phyloP scores from a whole-genome alignment of 2,888 invertebrate species.

The Epinotia bilunana region DNA sequence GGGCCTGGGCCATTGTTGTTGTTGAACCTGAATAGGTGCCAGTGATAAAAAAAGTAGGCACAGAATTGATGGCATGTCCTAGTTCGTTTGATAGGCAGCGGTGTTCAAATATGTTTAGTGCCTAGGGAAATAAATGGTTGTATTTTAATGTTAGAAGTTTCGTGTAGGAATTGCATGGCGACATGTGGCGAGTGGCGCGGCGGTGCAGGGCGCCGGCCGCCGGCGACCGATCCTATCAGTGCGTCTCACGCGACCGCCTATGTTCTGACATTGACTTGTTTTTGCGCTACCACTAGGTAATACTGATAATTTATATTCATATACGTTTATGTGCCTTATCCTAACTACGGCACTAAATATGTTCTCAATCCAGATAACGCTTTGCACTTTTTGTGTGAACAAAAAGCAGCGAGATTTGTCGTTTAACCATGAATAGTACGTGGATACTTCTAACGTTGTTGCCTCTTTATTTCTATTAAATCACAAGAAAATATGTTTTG shows the following conservation, averaged over 20 bases:
- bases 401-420: neutral
- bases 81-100: neutral
- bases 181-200: conserved; percentile 31
- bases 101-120: conserved; percentile 23
- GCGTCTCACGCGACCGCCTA: conserved; percentile 47
- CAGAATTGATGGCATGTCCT: neutral
- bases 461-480: too few relatives aligned
- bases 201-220: conserved; percentile 12
- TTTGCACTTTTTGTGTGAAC: conserved; percentile 1
- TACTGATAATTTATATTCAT: conserved; percentile 58
- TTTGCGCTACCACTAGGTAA: conserved; percentile 57
- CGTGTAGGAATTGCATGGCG: conserved; percentile 53
- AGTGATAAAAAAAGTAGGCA: neutral
- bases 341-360: conserved; percentile 46
- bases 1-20: too few relatives aligned
- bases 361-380: conserved; percentile 41
- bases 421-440: neutral
- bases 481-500: too few relatives aligned
- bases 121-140: conserved; percentile 54
- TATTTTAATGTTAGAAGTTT: conserved; percentile 58
- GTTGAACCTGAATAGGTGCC: too few relatives aligned
- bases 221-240: conserved; percentile 51
- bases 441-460: too few relatives aligned
- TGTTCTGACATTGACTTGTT: conserved; percentile 59
- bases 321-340: conserved; percentile 46